Conservation (phyloP, 2,888 invertebrate genomes). For the Plagodis dolabraria region DNA sequence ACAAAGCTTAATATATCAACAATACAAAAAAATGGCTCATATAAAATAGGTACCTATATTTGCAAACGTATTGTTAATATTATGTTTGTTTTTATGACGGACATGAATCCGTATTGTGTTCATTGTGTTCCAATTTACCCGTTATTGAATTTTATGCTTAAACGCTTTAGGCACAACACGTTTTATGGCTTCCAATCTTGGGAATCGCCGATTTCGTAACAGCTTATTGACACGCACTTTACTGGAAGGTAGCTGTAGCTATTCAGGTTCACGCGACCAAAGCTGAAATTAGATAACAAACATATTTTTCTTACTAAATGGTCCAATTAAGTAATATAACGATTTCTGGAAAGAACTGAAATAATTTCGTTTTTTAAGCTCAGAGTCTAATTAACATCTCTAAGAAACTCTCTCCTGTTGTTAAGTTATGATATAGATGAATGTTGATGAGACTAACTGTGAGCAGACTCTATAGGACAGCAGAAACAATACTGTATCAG, state of each 20-base stretch:
- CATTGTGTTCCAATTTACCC: slow-evolving; percentile 37
- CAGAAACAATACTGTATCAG: no score
- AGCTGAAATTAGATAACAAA: slow-evolving; percentile 7
- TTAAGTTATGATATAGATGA: no score
- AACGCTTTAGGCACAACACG: slow-evolving; percentile 40
- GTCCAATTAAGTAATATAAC: no score
- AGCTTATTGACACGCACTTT: slow-evolving; percentile 57
- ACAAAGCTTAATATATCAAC: no score
- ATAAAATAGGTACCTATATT: neutral
- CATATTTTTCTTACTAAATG: neutral
- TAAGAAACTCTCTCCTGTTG: no score
- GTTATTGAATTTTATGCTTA: slow-evolving; percentile 45
- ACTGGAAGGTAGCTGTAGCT: slow-evolving; percentile 10
- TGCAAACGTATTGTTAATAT: slow-evolving; percentile 12
- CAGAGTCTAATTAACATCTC: no score
- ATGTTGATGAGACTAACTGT: no score
- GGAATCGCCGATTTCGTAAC: slow-evolving; percentile 50
- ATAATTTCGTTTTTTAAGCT: no score
- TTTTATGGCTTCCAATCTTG: slow-evolving; percentile 49
- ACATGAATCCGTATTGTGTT: slow-evolving; percentile 27
- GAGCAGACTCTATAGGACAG: no score
- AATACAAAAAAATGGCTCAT: no score
- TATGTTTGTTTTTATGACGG: slow-evolving; percentile 25
- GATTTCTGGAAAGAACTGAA: no score
- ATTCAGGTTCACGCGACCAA: slow-evolving; percentile 17